Conservation (phyloP, 2,888 invertebrate genomes). For the Tuberolachnus salignus region DNA sequence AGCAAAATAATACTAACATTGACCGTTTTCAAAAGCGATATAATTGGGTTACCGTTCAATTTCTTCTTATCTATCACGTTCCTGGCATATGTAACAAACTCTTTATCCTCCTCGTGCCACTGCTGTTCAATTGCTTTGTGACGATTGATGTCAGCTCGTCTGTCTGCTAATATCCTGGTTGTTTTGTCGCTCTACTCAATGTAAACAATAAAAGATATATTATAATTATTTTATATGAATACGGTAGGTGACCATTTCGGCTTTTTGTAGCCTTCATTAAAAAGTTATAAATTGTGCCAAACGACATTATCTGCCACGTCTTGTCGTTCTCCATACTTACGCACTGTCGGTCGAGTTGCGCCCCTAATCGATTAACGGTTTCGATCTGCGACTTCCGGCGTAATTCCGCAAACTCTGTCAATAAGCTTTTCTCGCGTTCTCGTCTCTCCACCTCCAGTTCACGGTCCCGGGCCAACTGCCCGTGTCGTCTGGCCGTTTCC, state of each 20-base stretch:
- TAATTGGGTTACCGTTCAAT: background rate
- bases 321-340: slow-evolving; percentile 10
- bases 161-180: background rate
- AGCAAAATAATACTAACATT: background rate
- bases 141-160: slow-evolving; percentile 26
- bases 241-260: no score
- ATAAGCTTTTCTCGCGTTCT: background rate
- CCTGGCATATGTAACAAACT: slow-evolving; percentile 24
- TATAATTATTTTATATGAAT: background rate
- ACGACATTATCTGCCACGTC: no score
- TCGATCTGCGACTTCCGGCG: background rate
- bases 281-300: no score
- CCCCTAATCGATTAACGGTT: background rate
- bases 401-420: background rate
- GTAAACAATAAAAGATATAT: background rate
- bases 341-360: slow-evolving; percentile 28
- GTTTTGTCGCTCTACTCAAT: slow-evolving; percentile 17
- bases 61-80: slow-evolving; percentile 27
- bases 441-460: background rate
- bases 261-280: no score
- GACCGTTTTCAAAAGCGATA: slow-evolving; percentile 18
- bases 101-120: slow-evolving; percentile 16
- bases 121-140: background rate
- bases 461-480: background rate
- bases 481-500: background rate